Evolutionary conservation across 1,140 invertebrate species (phyloP), one percentile per base, ranked within the genome.

Genomic region (Hycleus cichorii): DNA sequence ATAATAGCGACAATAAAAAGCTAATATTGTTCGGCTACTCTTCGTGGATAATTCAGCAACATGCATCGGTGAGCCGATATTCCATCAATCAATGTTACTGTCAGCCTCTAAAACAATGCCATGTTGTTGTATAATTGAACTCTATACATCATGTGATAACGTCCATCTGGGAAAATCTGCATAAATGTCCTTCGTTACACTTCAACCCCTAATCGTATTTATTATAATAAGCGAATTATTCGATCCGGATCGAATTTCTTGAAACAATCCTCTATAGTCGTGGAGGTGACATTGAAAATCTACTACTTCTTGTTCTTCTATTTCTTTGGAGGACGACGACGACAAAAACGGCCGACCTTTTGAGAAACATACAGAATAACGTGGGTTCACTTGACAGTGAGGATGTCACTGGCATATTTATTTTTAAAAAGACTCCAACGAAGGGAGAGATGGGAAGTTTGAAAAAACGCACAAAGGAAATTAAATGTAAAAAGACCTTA

Each of bases 11-110:
- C 4, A 32, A 7, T 7, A 62, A 64, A 64, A 64, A 62, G 56
- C 43, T 62, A n/a, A 4, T 42, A 9, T 10, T 56, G 51, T 57
- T 53, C 59, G 44, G 47, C 57, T 27, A 50, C 48, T 53, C 47
- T 59, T 51, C 50, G 39, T 50, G 49, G 57, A 51, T 61, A 63
- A 67, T 67, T 60, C 57, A 60, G 52, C 57, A 58, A 42, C 11
- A 64, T 59, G 61, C 60, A 63, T 65, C 64, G 64, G 50, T 51
- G 60, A 53, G 49, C 57, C 62, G 64, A 65, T 65, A 64, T 64
- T 59, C 61, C 60, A 69, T 69, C 67, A 69, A 69, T 69, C 67
- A 69, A 65, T 69, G 67, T 69, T 69, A 62, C 65, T 64, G 67
- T 69, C 67, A 65, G 53, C 39, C 64, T 65, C 53, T 65, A 64